Evolutionary conservation across 2,113 vertebrate species (phyloP).

Genomic region (Daboia siamensis): DNA sequence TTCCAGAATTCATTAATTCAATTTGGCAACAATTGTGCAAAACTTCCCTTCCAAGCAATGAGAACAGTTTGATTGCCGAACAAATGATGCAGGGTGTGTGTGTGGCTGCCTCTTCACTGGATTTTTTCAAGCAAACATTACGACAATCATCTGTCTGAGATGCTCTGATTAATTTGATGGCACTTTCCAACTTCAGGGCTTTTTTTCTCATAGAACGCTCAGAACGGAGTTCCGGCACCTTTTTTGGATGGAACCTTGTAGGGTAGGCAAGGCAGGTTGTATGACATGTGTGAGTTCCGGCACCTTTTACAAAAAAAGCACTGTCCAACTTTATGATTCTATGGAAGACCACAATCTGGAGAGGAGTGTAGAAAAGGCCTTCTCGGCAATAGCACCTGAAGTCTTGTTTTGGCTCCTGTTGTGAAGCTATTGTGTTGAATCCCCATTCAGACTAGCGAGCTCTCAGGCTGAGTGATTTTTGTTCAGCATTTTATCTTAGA

Average conservation of each 20-base stretch:
- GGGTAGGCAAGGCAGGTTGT: too few species aligned
- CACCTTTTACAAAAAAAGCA: too few species aligned
- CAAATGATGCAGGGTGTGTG: background rate
- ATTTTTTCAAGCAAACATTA: background rate
- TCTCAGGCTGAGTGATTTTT: background rate
- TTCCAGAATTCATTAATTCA: background rate
- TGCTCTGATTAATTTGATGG: background rate
- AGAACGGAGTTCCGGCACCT: too few species aligned
- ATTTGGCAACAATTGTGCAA: background rate
- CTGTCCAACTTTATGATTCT: background rate
- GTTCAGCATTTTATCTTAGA: background rate
- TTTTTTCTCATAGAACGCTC: too few species aligned
- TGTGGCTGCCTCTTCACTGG: background rate
- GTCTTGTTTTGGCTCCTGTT: background rate
- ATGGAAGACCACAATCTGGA: background rate
- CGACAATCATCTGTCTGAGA: background rate
- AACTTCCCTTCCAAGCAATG: background rate
- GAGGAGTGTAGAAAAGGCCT: background rate
- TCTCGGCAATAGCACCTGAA: background rate
- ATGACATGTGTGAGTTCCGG: too few species aligned
- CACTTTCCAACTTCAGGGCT: background rate
- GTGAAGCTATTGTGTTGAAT: background rate
- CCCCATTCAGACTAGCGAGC: background rate
- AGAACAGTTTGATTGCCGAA: background rate
- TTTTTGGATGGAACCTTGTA: too few species aligned